Evolutionary conservation across 2,797 vertebrate species (phyloP), one percentile per base, ranked within the genome.

Genomic region (Cyclura pinguis): DNA sequence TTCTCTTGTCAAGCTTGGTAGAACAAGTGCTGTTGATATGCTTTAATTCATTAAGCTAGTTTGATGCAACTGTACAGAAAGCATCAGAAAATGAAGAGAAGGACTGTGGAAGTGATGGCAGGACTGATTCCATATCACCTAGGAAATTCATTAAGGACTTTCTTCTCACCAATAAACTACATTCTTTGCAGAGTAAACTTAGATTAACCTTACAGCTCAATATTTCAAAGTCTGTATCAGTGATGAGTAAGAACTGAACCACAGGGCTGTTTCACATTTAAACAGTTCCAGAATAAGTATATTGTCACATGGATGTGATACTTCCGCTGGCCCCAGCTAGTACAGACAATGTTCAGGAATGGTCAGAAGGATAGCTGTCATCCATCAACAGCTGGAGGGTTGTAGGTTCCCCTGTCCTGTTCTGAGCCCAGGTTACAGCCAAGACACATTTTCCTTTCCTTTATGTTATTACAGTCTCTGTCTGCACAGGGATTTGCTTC

Each of bases 1-100:
- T 89, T 93, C 88, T 89, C 90, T 93, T 89, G 85, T 95, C 93
- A 92, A 81, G 92, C 90, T 88, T 82, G 81, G 73, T 88, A 89
- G 91, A 95, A 93, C 89, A 95, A 96, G 94, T 93, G 92, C 55
- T 91, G 90, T 90, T 86, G 76, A 90, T 93, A 86, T 67, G 91
- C 82, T 95, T 93, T 89, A 78, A 92, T 90, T 94, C 73, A 91
- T 93, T 90, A 91, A 93, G 88, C 59, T 91, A 87, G 90, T 84
- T 87, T 87, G 81, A 88, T 72, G 62, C 82, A 69, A 84, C 29
- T 91, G 64, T 72, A 88, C 20, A 24, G 50, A 88, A 88, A 78
- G 18, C 80, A 84, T 69, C 86, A 62, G 47, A 84, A 78, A 91
- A 78, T 42, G 38, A 38, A 80, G 67, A 72, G 27, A 24, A 42